Base-by-base conservation (phyloP, 2,113 vertebrate genomes). In the Suricata suricatta region DNA sequence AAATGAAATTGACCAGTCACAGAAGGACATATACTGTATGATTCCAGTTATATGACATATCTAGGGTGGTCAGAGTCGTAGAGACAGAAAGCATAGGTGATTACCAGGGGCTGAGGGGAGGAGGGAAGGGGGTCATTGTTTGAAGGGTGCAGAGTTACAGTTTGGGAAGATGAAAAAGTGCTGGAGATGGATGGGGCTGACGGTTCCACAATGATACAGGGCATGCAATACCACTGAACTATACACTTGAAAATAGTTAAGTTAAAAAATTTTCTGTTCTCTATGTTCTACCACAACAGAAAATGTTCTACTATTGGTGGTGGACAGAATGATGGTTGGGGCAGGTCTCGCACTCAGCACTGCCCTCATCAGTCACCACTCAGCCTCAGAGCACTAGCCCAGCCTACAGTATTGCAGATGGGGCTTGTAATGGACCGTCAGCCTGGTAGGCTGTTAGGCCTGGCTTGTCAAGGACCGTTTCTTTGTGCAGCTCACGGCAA, bases 391-490 rank as follows among this genome's bases (percentile, higher is more conserved):
- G 72, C 16, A 0, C 14, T 19, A 3, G 60, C 7, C 50, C 33
- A 66, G 35, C 27, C 21, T 2, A 1, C 6, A 35, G 47, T 50
- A 2, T 0, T 21, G 16, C 12, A 29, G 6, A 13, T 2, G 0
- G 0, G 17, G 14, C 47, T 27, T 52, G 7, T 64, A 13, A 41
- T 23, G 21, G 11, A 31, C 31, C 3, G 23, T 63, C 14, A 35
- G 7, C 44, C 52, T 13, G 19, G 64, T 8, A n/a, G 47, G 33
- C 31, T 19, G 3, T 17, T 25, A n/a, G 54, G 5, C 35, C 41
- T 60, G 11, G 13, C 3, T 2, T 29, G 23, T 21, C 63, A 52
- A 5, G 17, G 50, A 80, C 12, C n/a, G 14, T 11, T 35, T 1
- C 31, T 60, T 11, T 64, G 23, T 71, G 41, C 27, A 57, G 38